Conservation (phyloP, 2,888 invertebrate genomes). For the Agonopterix arenella region DNA sequence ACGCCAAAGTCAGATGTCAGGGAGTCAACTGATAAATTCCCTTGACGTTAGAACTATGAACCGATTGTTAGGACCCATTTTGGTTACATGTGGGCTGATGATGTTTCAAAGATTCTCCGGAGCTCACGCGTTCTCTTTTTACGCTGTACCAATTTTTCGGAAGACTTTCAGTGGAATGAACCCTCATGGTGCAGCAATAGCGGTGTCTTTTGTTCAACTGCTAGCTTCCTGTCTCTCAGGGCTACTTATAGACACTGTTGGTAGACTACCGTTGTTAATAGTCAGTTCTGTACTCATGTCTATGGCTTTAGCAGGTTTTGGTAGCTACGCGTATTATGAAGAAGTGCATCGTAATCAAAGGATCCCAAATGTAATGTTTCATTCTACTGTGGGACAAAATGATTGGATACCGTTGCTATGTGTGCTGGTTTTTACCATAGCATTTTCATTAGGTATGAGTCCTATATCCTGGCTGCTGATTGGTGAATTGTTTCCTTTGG, state of each 20-base stretch:
- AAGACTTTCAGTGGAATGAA: conserved; percentile 89
- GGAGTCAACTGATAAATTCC: conserved; percentile 57
- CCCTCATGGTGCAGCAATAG: conserved; percentile 89
- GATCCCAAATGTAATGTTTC: conserved; percentile 69
- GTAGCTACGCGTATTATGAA: conserved; percentile 89
- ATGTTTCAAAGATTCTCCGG: conserved; percentile 91
- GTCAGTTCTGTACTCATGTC: conserved; percentile 91
- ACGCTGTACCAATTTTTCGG: conserved; percentile 91
- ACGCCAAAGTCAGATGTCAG: conserved; percentile 61
- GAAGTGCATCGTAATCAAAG: conserved; percentile 78
- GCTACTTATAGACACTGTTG: conserved; percentile 89
- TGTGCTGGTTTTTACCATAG: conserved; percentile 89
- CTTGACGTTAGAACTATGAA: conserved; percentile 66
- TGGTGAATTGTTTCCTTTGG: conserved; percentile 89
- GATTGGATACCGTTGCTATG: conserved; percentile 91
- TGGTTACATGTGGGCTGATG: conserved; percentile 91
- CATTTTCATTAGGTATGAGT: conserved; percentile 91
- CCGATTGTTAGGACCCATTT: conserved; percentile 81
- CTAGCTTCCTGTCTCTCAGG: conserved; percentile 90
- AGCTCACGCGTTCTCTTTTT: conserved; percentile 90
- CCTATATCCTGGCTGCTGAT: conserved; percentile 92
- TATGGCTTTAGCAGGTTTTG: conserved; percentile 89
- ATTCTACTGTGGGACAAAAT: conserved; percentile 76
- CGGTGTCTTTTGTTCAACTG: conserved; percentile 90
- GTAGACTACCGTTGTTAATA: conserved; percentile 88